Evolutionary conservation across 2,797 vertebrate species (phyloP).

Genomic region (Lagodon rhomboides): DNA sequence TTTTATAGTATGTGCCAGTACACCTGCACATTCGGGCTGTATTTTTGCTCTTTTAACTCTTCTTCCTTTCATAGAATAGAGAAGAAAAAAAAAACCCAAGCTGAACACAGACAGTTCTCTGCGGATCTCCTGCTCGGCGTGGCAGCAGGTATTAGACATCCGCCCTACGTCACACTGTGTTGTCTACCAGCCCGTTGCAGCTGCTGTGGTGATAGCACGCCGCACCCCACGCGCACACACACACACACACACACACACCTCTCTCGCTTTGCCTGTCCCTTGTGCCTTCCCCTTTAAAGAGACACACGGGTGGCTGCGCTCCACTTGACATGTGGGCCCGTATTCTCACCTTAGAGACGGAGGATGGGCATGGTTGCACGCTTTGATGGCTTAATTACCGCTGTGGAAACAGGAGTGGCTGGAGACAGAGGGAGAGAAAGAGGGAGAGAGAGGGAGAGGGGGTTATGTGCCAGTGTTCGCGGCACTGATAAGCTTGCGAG

Average conservation of each 20-base stretch:
- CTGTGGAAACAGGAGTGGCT: constrained; percentile 81
- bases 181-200: constrained; percentile 65
- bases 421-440: constrained; percentile 39
- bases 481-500: constrained; percentile 72
- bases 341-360: constrained; percentile 84
- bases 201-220: constrained; percentile 55
- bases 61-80: constrained; percentile 3
- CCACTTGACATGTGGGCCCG: constrained; percentile 81
- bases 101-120: constrained; percentile 51
- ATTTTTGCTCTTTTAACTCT: constrained; percentile 27
- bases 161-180: constrained; percentile 65
- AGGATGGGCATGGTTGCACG: constrained; percentile 80
- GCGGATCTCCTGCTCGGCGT: constrained; percentile 46
- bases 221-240: constrained; percentile 5
- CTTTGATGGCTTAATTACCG: constrained; percentile 88
- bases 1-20: constrained; percentile 18
- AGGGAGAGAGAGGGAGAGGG: constrained; percentile 31
- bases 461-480: constrained; percentile 71
- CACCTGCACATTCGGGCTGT: constrained; percentile 22
- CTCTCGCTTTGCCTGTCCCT: constrained; percentile 57
- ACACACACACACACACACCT: constrained; percentile 19
- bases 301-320: constrained; percentile 80
- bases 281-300: constrained; percentile 80
- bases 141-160: constrained; percentile 64
- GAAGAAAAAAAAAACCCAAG: constrained; percentile 24